Percentiles rank a stretch among this genome's conserved stretches.
phyloP scores from a whole-genome alignment of 2,888 invertebrate species.

The Hydriomena furcata region DNA sequence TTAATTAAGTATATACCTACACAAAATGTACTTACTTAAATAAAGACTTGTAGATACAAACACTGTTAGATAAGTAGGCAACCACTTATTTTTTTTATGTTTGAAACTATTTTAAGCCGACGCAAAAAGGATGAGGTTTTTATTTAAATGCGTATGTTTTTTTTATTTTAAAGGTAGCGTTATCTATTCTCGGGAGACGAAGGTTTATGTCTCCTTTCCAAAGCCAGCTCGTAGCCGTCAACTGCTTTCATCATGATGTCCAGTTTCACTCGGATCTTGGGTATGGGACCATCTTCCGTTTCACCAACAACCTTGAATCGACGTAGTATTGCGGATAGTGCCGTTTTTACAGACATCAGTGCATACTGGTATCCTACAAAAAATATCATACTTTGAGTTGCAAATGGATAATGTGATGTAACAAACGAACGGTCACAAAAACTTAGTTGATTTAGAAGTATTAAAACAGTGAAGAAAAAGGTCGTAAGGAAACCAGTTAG shows the following conservation, averaged over 20 bases:
- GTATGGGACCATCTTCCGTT: slow-evolving; percentile 48
- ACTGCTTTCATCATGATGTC: slow-evolving; percentile 75
- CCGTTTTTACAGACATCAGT: slow-evolving; percentile 69
- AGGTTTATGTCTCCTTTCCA: slow-evolving; percentile 47
- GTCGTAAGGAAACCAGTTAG: no score
- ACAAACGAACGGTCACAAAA: no score
- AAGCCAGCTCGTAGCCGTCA: slow-evolving; percentile 59
- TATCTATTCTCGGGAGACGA: neutral
- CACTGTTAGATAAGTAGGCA: no score
- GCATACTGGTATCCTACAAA: slow-evolving; percentile 71
- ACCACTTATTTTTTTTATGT: neutral
- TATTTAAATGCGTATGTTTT: no score
- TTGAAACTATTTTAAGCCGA: neutral
- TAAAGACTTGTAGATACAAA: no score
- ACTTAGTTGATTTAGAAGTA: no score
- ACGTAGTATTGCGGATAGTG: slow-evolving; percentile 53
- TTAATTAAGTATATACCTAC: no score
- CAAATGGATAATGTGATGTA: no score
- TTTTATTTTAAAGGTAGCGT: neutral
- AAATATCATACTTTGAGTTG: no score
- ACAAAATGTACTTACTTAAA: no score
- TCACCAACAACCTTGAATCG: slow-evolving; percentile 56
- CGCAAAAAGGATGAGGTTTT: no score
- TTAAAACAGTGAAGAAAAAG: no score
- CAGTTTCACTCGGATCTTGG: slow-evolving; percentile 63